These are phyloP conservation scores for Alsophila aescularia DNA, from an alignment of 2,888 invertebrate genomes.

Conservation along the genomic window DNA sequence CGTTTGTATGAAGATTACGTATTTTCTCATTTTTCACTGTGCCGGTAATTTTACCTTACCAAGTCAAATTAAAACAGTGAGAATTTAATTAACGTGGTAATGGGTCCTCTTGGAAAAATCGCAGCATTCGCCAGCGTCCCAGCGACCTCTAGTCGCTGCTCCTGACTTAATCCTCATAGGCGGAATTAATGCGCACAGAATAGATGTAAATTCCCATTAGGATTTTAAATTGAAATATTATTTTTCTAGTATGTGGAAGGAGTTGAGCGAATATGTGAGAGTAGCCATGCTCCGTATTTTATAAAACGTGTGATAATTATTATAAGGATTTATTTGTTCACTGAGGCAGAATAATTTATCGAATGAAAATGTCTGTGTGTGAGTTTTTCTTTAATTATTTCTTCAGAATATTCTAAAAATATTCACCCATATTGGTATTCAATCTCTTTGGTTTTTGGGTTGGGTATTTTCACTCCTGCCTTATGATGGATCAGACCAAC, in stretches of 20 bases:
- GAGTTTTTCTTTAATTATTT: no score
- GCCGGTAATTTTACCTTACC: constrained; percentile 66
- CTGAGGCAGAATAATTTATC: no score
- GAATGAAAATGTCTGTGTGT: no score
- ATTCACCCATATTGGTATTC: no score
- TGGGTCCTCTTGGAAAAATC: constrained; percentile 75
- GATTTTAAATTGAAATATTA: constrained; percentile 42
- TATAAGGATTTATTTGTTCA: neutral
- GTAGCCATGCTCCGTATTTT: neutral
- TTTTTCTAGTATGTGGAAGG: constrained; percentile 31
- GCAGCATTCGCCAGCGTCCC: no score
- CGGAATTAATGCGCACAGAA: constrained; percentile 54
- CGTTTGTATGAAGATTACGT: neutral
- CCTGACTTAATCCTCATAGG: constrained; percentile 62
- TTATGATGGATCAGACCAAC: no score
- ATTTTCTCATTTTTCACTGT: constrained; percentile 51
- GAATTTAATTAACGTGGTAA: constrained; percentile 80
- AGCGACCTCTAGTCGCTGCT: no score
- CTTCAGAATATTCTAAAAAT: no score
- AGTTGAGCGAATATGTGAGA: constrained; percentile 9
- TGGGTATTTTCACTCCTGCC: no score
- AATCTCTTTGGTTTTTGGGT: no score
- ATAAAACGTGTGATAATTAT: neutral
- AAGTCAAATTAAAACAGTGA: constrained; percentile 80
- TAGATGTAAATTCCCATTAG: constrained; percentile 45